Percentiles rank a stretch among this genome's conserved stretches.
Evolutionary conservation across 2,888 invertebrate genomes (phyloP).

Genomic region (Eurytoma adleriae): DNA sequence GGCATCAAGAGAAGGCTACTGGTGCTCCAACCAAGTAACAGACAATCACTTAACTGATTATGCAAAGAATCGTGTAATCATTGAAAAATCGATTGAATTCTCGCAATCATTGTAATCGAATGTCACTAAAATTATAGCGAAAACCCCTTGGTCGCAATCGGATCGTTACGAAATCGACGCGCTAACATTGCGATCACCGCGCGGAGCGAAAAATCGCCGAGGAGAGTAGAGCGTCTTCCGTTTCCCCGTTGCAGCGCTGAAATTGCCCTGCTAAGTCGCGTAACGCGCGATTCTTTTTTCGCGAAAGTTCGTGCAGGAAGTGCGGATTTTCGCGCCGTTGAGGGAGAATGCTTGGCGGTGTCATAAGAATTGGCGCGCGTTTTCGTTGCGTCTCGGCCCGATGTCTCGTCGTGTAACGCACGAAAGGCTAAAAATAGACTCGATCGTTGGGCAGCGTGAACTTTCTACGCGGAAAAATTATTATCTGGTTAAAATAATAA

Average conservation of each 20-base stretch:
- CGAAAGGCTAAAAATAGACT: not conserved
- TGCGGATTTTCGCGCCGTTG: not conserved
- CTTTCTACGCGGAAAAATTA: not conserved
- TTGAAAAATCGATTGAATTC: too few species aligned
- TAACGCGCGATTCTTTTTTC: constrained; percentile 3
- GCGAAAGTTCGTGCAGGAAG: not conserved
- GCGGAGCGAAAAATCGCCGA: too few species aligned
- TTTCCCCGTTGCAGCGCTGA: not conserved
- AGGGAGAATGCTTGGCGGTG: not conserved
- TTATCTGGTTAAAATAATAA: not conserved
- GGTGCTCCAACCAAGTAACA: too few species aligned
- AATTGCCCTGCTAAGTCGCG: not conserved
- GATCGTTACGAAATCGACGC: too few species aligned
- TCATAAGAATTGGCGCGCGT: not conserved
- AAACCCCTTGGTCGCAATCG: not conserved
- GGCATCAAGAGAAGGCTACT: too few species aligned
- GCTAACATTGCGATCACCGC: not conserved
- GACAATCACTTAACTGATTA: too few species aligned
- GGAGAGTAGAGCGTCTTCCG: not conserved
- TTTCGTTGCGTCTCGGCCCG: not conserved
- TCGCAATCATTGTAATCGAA: too few species aligned
- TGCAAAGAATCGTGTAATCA: too few species aligned
- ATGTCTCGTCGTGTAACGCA: not conserved
- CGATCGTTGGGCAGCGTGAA: not conserved
- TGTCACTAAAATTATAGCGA: too few species aligned